These are phyloP conservation scores for Drosophila baimaii DNA, from an alignment of 1,140 invertebrate species.

Conservation along the genomic window DNA sequence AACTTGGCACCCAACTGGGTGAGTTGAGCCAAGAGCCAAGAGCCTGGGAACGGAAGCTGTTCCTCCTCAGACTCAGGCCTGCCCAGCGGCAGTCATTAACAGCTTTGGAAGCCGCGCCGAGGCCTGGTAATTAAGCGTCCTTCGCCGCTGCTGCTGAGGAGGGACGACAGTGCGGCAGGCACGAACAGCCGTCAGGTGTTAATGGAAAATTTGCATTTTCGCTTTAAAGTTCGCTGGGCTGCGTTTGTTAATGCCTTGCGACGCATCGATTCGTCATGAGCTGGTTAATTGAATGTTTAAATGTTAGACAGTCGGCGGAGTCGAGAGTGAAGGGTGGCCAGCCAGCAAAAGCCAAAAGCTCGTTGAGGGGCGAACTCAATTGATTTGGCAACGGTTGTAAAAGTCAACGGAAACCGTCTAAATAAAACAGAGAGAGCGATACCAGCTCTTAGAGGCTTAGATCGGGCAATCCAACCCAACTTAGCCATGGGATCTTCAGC, in stretches of 20 bases:
- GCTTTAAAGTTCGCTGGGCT: constrained; percentile 45
- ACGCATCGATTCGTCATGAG: constrained; percentile 62
- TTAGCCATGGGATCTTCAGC: not conserved
- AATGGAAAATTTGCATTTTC: constrained; percentile 63
- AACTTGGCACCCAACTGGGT: constrained; percentile 28
- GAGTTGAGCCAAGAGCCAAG: constrained; percentile 9
- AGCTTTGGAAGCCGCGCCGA: constrained; percentile 29
- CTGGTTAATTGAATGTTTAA: constrained; percentile 65
- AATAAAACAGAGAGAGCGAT: constrained; percentile 1
- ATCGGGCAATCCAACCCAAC: not conserved
- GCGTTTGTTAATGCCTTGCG: constrained; percentile 16
- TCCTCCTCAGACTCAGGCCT: constrained; percentile 37
- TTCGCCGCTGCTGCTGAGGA: constrained; percentile 6
- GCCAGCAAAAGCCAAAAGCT: constrained; percentile 25
- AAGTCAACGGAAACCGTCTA: constrained; percentile 8
- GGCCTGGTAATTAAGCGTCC: constrained; percentile 63
- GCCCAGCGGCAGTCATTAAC: constrained; percentile 66
- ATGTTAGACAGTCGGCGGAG: constrained; percentile 41
- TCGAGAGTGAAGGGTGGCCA: constrained; percentile 23
- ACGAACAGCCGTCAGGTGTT: constrained; percentile 55
- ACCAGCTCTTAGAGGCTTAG: not conserved
- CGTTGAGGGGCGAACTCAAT: constrained; percentile 36
- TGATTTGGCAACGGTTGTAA: constrained; percentile 54
- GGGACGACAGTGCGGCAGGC: not conserved
- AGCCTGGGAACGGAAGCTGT: constrained; percentile 77